phyloP scores from a whole-genome alignment of 1,140 invertebrate species.

The Rhopalosiphum maidis region DNA sequence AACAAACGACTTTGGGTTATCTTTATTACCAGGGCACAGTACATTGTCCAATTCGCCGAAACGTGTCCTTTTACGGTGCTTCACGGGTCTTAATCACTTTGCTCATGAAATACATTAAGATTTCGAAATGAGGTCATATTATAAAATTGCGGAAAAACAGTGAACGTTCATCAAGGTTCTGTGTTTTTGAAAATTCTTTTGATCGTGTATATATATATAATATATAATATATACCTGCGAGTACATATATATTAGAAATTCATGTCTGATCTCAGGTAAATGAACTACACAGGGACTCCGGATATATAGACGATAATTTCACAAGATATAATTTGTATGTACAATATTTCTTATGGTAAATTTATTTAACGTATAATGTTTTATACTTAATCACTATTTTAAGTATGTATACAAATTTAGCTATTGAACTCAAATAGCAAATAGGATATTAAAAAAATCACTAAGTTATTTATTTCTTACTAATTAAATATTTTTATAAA shows the following conservation, averaged over 20 bases:
- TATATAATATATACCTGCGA: not conserved
- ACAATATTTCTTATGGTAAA: not conserved
- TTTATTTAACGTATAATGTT: not conserved
- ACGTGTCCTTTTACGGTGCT: constrained; percentile 30
- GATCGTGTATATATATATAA: not conserved
- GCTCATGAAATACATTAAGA: not conserved
- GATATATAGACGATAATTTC: not conserved
- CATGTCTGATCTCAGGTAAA: not conserved
- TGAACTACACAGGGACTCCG: not conserved
- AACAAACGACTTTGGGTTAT: constrained; percentile 25
- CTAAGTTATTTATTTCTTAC: not conserved
- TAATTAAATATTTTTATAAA: not conserved
- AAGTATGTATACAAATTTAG: not conserved
- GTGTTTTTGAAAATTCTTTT: not conserved
- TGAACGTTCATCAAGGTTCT: not conserved
- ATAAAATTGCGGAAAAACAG: not conserved
- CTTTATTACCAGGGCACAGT: not conserved
- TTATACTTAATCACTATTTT: not conserved
- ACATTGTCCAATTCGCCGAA: constrained; percentile 1
- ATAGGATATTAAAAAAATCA: not conserved
- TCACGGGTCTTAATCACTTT: not conserved
- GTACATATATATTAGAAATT: not conserved
- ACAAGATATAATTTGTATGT: not conserved
- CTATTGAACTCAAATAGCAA: not conserved
- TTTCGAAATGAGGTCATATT: constrained; percentile 15